Evolutionary conservation across 2,797 vertebrate genomes (phyloP), one percentile per base, ranked within the genome.

Genomic region (Poeciliopsis paucimaculata): DNA sequence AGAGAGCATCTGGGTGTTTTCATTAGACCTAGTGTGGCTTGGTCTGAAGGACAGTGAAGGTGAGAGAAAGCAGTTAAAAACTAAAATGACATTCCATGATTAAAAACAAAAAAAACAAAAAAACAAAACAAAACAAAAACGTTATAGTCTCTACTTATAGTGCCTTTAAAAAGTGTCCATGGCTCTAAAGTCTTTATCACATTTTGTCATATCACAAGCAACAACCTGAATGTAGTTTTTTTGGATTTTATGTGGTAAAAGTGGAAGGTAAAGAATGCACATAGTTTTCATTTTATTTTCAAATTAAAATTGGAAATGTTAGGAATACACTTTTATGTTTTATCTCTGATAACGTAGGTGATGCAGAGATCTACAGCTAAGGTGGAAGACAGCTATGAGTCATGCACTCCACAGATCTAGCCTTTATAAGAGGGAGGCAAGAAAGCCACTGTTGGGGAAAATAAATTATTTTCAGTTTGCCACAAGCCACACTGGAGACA

Each of bases 1-100:
- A 99, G 95, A 2, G 98, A 99, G 87, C 98, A 99, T 80, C 98
- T 97, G 41, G 98, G 98, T 0, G 97, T 99, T 92, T 96, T 97
- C 98, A 99, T 99, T 70, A 98, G 94, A 9, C 96, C 95, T 89
- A 98, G 84, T 0, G 98, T 99, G 83, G 96, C 97, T 89, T 96
- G 95, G 6, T 99, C 98, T 98, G 78, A 18, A 86, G 70, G 75
- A 80, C 75, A 53, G 34, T 2, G 76, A 47, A 23, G 26, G 77
- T 57, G 72, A 83, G 72, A 53, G 76, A 60, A 74, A 39, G 46
- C 68, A 43, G 43, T 26, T 76, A 46, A 66, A 18, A 64, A 55
- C 84, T 70, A 4, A 12, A 57, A 72, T n/a, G 1, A 70, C 16
- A 72, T n/a, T 13, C 4, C 1, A 28, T 43, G 28, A 66, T 28